Base-by-base conservation (phyloP, 2,888 invertebrate genomes). In the Pseudococcus viburni region DNA sequence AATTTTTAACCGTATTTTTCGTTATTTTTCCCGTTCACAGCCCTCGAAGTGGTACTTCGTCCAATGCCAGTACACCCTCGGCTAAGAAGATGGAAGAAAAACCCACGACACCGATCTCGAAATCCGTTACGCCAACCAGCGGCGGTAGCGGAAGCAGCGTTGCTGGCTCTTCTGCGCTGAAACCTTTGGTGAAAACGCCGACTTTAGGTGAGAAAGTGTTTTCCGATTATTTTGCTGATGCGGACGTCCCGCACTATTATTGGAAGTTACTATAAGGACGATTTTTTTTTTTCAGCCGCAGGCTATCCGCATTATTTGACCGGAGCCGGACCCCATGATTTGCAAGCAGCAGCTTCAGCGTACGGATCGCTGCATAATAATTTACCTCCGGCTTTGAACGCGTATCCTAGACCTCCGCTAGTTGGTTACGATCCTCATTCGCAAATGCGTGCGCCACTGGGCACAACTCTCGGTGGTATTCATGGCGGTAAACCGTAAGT, bases 21-120 rank as follows among this genome's bases (percentile, higher is more conserved):
- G 26, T 33, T 33, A 33, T 46, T 46, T 46, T 46, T 46, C 46
- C 6, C n/a, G 19, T 22, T 89, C 89, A 9, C 84, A 91, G 90
- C 89, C 94, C 93, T 89, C 93, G 96, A 91, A 96, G 96, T 90
- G 97, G 97, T 84, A 96, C 96, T 59, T 97, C 96, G 89, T 97
- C 97, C 91, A 96, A 96, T 91, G 96, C 96, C n/a, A 96, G 96
- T 90, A 96, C 96, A 51, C 96, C 97, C 1, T 97, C 96, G 89
- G 95, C 96, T 90, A 96, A 96, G 92, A 96, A 96, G 92, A 93
- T 96, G 92, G 96, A 96, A 91, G 97, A 97, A 91, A 97, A 97
- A 92, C 96, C 97, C 12, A 95, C 96, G 89, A 97, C 98, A 46
- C 97, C 97, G 7, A 96, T 97, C 90, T 96, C 96, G 17, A 98